Base-by-base conservation (phyloP, 2,888 invertebrate genomes). In the Volucella inanis region DNA sequence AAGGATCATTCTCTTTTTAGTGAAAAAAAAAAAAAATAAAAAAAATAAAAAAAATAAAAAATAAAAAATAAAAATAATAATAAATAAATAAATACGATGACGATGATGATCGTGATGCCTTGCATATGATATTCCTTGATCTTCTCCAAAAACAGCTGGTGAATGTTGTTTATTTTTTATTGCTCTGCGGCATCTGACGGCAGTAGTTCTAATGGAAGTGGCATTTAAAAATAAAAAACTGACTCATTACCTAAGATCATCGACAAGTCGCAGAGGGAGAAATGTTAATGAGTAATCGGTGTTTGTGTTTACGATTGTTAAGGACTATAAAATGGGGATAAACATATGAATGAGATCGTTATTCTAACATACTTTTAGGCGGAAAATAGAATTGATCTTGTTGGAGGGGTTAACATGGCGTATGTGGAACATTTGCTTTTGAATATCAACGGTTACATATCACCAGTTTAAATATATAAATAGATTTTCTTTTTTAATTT, bases 291-390 rank as follows among this genome's bases (percentile, higher is more conserved):
- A 70, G 80, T 49, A 68, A 79, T 67, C 22, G 55, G 4, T 45
- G 59, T 65, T 64, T 57, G 54, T 54, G 31, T 47, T 41, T 67
- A 50, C 31, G 12, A 39, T 11, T 31, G 61, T 4, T 8, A 43
- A 47, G 52, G 59, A 50, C 49, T 18, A 74, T 38, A 8, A 43
- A 61, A 76, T 14, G 0, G 12, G 47, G 41, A 64, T 10, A 18
- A 6, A 39, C 10, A 59, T 39, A 45, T 59, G 57, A 11, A 47
- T 47, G 39, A 15, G 54, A 59, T 41, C 1, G n/a, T 14, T 43
- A 11, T n/a, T 68, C 22, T 11, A 12, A 62, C 70, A 79, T 84
- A 84, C 67, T 84, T 84, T 41, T 75, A 84, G 75, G 84, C 54
- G 65, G 14, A 8, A 14, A 8, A 31, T 9, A 8, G 38, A 43